These are phyloP conservation scores for Aethina tumida DNA, from an alignment of 1,140 invertebrate genomes.

Conservation along the genomic window DNA sequence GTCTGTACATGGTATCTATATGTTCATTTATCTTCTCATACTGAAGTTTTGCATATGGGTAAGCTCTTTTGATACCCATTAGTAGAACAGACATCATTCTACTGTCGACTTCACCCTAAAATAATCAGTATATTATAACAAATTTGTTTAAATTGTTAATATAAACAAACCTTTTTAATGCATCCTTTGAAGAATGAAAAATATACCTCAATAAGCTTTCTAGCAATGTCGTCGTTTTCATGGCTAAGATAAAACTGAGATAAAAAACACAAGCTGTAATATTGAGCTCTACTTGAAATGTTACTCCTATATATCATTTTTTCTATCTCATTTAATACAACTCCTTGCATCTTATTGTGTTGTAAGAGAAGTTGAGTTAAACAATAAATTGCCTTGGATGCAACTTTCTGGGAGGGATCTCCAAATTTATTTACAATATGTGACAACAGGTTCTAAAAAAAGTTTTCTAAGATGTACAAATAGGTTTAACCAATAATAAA, in stretches of 20 bases:
- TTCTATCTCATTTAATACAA: constrained; percentile 82
- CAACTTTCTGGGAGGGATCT: constrained; percentile 80
- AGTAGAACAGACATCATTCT: constrained; percentile 87
- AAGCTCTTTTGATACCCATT: constrained; percentile 79
- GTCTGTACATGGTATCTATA: constrained; percentile 75
- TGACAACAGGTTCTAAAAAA: constrained; percentile 59
- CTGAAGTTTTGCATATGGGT: constrained; percentile 60
- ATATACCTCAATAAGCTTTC: constrained; percentile 80
- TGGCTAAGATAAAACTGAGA: constrained; percentile 66
- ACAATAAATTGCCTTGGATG: constrained; percentile 77
- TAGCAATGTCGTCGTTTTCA: constrained; percentile 67
- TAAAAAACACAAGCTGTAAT: constrained; percentile 88
- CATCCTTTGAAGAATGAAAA: constrained; percentile 92
- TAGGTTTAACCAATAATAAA: constrained; percentile 8
- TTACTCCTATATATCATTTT: constrained; percentile 80
- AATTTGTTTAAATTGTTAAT: constrained; percentile 11
- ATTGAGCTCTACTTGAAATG: constrained; percentile 74
- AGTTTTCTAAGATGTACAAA: constrained; percentile 10
- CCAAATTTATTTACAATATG: constrained; percentile 92
- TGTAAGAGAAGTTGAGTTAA: constrained; percentile 74
- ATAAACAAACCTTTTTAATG: constrained; percentile 57
- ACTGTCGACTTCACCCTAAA: constrained; percentile 78
- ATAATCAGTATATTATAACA: constrained; percentile 19
- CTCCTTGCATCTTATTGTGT: constrained; percentile 86
- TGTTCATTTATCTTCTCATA: constrained; percentile 52